Evolutionary conservation across 2,888 invertebrate genomes (phyloP).

Genomic region (Eurois occulta): DNA sequence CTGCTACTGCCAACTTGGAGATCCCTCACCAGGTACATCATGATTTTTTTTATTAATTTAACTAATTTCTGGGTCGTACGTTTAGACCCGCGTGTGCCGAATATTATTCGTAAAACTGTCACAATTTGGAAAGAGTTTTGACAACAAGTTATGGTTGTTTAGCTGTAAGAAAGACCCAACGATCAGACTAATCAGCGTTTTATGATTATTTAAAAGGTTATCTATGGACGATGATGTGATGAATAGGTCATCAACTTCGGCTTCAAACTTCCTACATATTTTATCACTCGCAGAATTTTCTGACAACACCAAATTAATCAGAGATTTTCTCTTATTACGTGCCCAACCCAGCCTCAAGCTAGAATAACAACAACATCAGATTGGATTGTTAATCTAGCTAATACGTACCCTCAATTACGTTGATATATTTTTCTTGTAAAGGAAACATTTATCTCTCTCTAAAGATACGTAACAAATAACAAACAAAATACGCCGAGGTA

Average conservation of each 20-base stretch:
- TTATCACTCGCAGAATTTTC: neutral
- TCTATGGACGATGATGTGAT: neutral
- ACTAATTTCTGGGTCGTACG: neutral
- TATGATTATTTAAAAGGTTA: neutral
- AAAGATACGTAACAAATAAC: slow-evolving; percentile 15
- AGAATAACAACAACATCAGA: neutral
- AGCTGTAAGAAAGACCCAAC: neutral
- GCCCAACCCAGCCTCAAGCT: neutral
- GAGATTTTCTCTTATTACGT: slow-evolving; percentile 1
- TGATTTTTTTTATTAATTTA: too few species aligned
- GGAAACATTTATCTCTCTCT: slow-evolving; percentile 16
- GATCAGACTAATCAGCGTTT: neutral
- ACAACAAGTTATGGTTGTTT: neutral
- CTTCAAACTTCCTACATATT: neutral
- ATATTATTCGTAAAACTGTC: neutral
- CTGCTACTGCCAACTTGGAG: slow-evolving; percentile 93
- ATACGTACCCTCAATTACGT: slow-evolving; percentile 6
- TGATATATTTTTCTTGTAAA: slow-evolving; percentile 13
- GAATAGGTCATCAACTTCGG: neutral
- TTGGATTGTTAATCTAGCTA: slow-evolving; percentile 28
- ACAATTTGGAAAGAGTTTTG: neutral
- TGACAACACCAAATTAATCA: neutral
- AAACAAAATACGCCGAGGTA: slow-evolving; percentile 2
- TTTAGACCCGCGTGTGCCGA: neutral
- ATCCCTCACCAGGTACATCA: slow-evolving; percentile 89